phyloP scores from a whole-genome alignment of 2,888 invertebrate genomes.

The Lampropteryx suffumata region DNA sequence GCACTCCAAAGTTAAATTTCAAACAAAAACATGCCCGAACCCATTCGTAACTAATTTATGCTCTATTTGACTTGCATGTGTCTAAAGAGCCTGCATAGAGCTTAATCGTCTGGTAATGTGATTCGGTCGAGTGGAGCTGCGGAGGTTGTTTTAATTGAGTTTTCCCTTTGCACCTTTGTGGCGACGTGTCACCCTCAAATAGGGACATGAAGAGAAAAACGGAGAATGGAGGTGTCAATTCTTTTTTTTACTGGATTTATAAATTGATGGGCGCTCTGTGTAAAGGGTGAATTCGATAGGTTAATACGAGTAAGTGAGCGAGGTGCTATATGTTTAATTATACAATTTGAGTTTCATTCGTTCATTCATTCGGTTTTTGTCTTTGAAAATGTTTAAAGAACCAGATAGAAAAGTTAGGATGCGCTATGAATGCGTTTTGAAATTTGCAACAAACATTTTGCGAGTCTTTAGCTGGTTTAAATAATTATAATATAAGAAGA shows the following conservation, averaged over 20 bases:
- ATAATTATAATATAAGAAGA: no score
- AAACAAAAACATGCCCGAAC: constrained; percentile 27
- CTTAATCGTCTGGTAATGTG: constrained; percentile 63
- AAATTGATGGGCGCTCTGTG: constrained; percentile 14
- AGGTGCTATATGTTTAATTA: not conserved
- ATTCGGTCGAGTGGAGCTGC: constrained; percentile 50
- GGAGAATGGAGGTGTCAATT: constrained; percentile 36
- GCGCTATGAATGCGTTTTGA: no score
- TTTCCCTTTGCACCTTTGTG: constrained; percentile 68
- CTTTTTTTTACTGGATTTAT: constrained; percentile 20
- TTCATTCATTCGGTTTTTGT: no score
- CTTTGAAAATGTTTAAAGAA: no score
- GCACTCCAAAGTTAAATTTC: constrained; percentile 6
- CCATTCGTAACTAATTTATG: constrained; percentile 37
- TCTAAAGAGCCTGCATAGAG: constrained; percentile 40
- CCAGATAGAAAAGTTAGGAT: no score
- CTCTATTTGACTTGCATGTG: constrained; percentile 36
- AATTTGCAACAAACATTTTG: no score
- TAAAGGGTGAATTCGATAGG: constrained; percentile 8
- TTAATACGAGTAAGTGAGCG: not conserved
- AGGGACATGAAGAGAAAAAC: constrained; percentile 33
- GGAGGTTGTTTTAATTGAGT: constrained; percentile 71
- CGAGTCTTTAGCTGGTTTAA: no score
- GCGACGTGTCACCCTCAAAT: constrained; percentile 52
- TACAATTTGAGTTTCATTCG: no score